Percentiles rank a stretch among this genome's conserved stretches.
phyloP scores from a whole-genome alignment of 2,888 invertebrate genomes.

The Rotaria magnacalcarata region DNA sequence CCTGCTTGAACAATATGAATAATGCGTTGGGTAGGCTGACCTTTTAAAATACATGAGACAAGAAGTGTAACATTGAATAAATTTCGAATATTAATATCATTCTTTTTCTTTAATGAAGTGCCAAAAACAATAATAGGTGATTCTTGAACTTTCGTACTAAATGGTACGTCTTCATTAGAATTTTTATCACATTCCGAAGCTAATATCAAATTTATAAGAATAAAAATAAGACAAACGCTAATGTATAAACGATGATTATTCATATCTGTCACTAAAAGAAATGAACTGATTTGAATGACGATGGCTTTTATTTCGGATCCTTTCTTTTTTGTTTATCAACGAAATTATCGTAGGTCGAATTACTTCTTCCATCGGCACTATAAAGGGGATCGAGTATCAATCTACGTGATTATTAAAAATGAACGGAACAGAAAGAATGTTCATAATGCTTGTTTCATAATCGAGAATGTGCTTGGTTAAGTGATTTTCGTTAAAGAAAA shows the following conservation, averaged over 20 bases:
- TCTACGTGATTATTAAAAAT: background rate
- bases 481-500: too few relatives aligned
- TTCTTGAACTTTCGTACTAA: background rate
- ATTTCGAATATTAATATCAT: background rate
- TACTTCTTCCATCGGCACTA: background rate
- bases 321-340: too few relatives aligned
- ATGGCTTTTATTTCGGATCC: background rate
- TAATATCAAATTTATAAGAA: background rate
- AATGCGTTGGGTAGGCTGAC: constrained; percentile 19
- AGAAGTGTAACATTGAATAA: constrained; percentile 32
- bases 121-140: background rate
- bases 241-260: background rate
- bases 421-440: background rate
- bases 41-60: constrained; percentile 26
- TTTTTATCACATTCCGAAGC: background rate
- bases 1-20: background rate
- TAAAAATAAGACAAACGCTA: background rate
- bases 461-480: too few relatives aligned
- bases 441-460: background rate
- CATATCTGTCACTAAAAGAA: background rate
- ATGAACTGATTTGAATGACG: background rate
- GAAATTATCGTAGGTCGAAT: background rate
- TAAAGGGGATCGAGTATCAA: background rate
- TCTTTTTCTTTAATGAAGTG: background rate
- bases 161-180: background rate